Conservation (phyloP, 2,797 vertebrate genomes). For the Poeciliopsis turneri region DNA sequence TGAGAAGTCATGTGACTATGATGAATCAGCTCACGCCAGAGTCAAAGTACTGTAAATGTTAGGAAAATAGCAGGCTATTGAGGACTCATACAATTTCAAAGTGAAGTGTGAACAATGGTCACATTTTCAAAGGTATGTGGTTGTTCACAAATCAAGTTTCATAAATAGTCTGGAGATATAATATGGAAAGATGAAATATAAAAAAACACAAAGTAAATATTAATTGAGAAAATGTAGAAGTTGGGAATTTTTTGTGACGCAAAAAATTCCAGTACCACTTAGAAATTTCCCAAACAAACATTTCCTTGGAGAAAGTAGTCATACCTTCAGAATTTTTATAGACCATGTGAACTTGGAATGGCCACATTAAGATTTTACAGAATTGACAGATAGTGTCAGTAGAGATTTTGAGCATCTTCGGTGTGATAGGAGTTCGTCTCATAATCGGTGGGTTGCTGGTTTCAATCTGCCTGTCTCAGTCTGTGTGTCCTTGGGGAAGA, state of each 20-base stretch:
- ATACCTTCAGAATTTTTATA: not conserved
- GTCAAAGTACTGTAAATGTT: conserved; percentile 76
- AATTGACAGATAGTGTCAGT: not conserved
- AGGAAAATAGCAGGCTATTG: conserved; percentile 67
- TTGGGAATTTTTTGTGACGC: not conserved
- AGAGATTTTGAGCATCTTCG: not conserved
- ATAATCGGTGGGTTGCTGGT: no score
- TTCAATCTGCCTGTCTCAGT: no score
- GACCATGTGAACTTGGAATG: not conserved
- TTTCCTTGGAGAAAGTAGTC: not conserved
- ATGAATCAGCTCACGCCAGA: conserved; percentile 77
- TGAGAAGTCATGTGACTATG: conserved; percentile 71
- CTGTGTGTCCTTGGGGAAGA: no score
- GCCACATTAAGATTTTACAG: not conserved
- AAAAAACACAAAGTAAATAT: conserved; percentile 2
- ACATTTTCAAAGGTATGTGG: conserved; percentile 68
- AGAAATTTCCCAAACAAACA: not conserved
- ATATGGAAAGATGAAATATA: conserved; percentile 2
- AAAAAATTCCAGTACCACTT: not conserved
- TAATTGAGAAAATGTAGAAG: not conserved
- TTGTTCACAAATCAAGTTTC: conserved; percentile 71
- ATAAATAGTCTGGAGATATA: conserved; percentile 43
- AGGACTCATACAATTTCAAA: conserved; percentile 69
- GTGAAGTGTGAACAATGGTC: conserved; percentile 75
- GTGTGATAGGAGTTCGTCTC: no score